phyloP scores from a whole-genome alignment of 1,140 invertebrate genomes.

The Phthorimaea operculella region DNA sequence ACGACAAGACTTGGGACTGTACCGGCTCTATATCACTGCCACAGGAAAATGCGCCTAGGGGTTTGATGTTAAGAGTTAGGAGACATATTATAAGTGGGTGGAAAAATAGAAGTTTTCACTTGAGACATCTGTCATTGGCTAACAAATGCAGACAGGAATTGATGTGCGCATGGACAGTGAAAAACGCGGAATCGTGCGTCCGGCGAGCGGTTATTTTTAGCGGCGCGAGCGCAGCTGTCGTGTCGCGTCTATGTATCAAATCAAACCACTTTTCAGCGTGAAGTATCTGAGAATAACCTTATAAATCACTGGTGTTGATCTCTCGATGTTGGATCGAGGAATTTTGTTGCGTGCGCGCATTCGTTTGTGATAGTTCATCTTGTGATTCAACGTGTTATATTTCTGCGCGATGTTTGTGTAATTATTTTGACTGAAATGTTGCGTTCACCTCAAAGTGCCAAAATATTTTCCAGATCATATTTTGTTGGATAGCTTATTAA shows the following conservation, averaged over 20 bases:
- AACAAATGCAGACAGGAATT: constrained; percentile 63
- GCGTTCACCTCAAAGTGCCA: too few relatives aligned
- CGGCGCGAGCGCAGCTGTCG: constrained; percentile 53
- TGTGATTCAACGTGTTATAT: too few relatives aligned
- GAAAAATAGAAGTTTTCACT: constrained; percentile 14
- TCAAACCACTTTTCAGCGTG: constrained; percentile 28
- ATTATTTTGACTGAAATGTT: too few relatives aligned
- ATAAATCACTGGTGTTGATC: neutral
- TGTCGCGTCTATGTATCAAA: constrained; percentile 40
- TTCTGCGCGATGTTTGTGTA: too few relatives aligned
- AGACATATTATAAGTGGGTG: constrained; percentile 7
- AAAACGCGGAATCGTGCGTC: constrained; percentile 62
- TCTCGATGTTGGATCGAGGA: neutral
- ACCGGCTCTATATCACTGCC: constrained; percentile 4
- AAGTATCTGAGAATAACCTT: constrained; percentile 37
- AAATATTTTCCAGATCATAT: too few relatives aligned
- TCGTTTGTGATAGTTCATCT: neutral
- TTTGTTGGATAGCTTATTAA: too few relatives aligned
- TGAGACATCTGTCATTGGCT: constrained; percentile 63
- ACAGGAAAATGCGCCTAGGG: constrained; percentile 21
- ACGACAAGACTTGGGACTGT: constrained; percentile 38
- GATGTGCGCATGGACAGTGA: constrained; percentile 61
- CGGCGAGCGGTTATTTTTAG: constrained; percentile 45
- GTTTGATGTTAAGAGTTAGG: constrained; percentile 18
- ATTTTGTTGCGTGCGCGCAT: neutral